Evolutionary conservation across 23 tunicate genomes (phyloP), one percentile per base, ranked within the genome.

Genomic region (Diplosoma virens): DNA sequence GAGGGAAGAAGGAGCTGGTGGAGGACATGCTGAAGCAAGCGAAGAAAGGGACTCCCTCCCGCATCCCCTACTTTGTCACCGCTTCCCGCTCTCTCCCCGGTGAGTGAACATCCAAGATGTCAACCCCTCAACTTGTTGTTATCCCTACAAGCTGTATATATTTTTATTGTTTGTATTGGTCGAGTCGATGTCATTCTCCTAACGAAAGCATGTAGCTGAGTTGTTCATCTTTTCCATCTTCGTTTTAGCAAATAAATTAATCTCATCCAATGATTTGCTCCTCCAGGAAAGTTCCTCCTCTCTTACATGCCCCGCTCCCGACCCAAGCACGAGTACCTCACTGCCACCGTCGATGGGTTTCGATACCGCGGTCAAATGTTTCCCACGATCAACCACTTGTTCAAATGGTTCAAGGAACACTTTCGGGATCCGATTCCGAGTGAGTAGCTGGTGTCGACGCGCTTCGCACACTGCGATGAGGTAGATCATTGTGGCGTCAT

Each of bases 361-460:
- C 95, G 99, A 11, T 95, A 95, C 76, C 77, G 99, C 14, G 84
- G 80, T 3, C 89, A 88, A 48, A 94, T 75, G 69, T 90, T 88
- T 47, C 31, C 79, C 11, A 83, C 90, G 25, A 65, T 90, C 50
- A 85, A 85, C 65, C 84, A 80, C 9, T 25, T 95, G 23, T 88
- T 95, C 48, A 83, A 88, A 36, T 95, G 94, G 90, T 95, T 95
- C 84, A 95, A 95, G 64, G 99, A 95, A 37, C 99, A 95, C 75
- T 93, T 87, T 69, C 33, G 85, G 33, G 98, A 93, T 59, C 90
- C 94, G 0, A 81, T 87, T 31, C 95, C 95, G 45, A 48, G 95
- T 87, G 65, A 80, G 86, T 65, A 41, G 50, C 50, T 41, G 9
- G 50, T 41, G 50, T 7, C 50, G 50, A 17, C 29, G 0, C 17